These are phyloP conservation scores for Lasioglossum morio DNA, from an alignment of 2,888 invertebrate genomes.

Conservation along the genomic window DNA sequence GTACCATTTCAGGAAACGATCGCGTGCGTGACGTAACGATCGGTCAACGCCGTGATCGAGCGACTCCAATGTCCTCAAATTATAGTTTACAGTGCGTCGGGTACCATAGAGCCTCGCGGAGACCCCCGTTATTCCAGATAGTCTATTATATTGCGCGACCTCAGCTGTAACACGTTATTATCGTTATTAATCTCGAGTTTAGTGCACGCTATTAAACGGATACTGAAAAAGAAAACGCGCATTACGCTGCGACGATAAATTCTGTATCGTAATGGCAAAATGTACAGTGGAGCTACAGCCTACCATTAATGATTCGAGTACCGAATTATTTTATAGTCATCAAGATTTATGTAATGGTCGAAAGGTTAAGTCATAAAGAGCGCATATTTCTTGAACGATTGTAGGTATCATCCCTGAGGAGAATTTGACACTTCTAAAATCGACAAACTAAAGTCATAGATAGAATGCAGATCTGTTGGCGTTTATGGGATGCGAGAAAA, in stretches of 20 bases:
- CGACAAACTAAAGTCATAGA: not conserved
- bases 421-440: not conserved
- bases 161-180: not conserved
- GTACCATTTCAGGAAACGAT: conserved; percentile 13
- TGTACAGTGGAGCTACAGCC: not conserved
- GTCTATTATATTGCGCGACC: not conserved
- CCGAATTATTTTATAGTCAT: not conserved
- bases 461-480: not conserved
- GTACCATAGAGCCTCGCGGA: not conserved
- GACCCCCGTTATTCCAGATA: not conserved
- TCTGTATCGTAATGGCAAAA: not conserved
- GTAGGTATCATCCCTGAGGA: not conserved
- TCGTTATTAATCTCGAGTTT: not conserved
- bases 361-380: not conserved
- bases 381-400: not conserved
- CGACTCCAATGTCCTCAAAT: not conserved
- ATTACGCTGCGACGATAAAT: not conserved
- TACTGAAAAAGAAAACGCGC: not conserved
- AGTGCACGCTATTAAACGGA: not conserved
- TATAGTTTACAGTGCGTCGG: not conserved
- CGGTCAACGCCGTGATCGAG: not conserved
- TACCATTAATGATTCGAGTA: not conserved
- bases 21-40: conserved; percentile 5
- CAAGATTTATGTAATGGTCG: not conserved
- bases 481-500: not conserved